Base-by-base conservation (phyloP, 2,888 invertebrate genomes). In the Orgyia antiqua region DNA sequence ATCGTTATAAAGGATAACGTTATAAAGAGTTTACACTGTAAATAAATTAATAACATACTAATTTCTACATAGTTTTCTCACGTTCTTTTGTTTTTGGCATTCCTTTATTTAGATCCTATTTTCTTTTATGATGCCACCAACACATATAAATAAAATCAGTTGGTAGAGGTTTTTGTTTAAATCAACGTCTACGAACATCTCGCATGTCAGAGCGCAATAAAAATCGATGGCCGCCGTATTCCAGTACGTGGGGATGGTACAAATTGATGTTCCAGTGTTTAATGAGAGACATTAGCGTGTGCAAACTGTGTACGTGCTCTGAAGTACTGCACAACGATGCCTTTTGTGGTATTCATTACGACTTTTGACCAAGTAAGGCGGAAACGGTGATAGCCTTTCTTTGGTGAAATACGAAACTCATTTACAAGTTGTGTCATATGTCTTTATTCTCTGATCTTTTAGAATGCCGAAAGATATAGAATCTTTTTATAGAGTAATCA, bases 241-340 rank as follows among this genome's bases (percentile, higher is more conserved):
- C 33, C 49, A 47, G 49, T 64, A 60, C 64, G 62, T 64, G 61
- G 58, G 36, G 45, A 39, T 58, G 63, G 41, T 69, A 68, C 70
- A 68, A 72, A 73, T 71, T 68, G 65, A 54, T 59, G 61, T 60
- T 57, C 49, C 53, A 57, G 55, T 56, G 58, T 66, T 59, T 72
- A 73, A 69, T 71, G 67, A 65, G 59, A 51, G 57, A 61, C 68
- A 73, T 75, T 72, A 73, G 62, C 66, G 64, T 52, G 60, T 56
- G 51, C 58, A 56, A 50, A 55, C 50, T 44, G 56, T 39, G 53
- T 52, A 51, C 58, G 51, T 40, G 50, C 46, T 33, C 48, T 40
- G 36, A 35, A 57, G 50, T 40, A 48, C 46, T 33, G 48, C 39
- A 37, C 36, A 42, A 43, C 50, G 57, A 61, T 58, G 44, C 72